Conservation (phyloP, 2,113 vertebrate species). For the Benitochromis conjunctus region DNA sequence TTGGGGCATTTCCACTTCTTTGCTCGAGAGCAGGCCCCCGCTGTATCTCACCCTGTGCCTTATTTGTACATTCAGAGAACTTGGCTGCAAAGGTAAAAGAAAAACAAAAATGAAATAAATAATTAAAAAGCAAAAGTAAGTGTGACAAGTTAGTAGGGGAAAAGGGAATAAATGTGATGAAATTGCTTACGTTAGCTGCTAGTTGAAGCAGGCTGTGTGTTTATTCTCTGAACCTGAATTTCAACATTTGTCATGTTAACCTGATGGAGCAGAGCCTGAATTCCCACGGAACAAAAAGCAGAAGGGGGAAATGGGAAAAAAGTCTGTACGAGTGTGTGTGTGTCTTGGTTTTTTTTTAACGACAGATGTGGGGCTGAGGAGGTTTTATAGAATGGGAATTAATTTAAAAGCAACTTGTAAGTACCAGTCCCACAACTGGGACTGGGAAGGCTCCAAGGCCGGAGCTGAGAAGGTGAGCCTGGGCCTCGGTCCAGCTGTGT, state of each 20-base stretch:
- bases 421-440: slow-evolving; percentile 60
- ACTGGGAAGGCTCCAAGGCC: slow-evolving; percentile 48
- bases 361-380: slow-evolving; percentile 59
- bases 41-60: background rate
- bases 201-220: slow-evolving; percentile 57
- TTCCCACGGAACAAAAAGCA: slow-evolving; percentile 57
- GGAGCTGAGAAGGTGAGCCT: slow-evolving; percentile 51
- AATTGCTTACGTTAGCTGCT: slow-evolving; percentile 63
- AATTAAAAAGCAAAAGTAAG: slow-evolving; percentile 30
- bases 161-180: slow-evolving; percentile 39
- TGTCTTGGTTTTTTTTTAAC: slow-evolving; percentile 47
- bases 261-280: slow-evolving; percentile 49
- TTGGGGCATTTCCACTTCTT: slow-evolving; percentile 75
- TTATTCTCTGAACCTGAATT: slow-evolving; percentile 57
- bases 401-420: slow-evolving; percentile 70
- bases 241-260: slow-evolving; percentile 71
- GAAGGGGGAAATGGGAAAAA: slow-evolving; percentile 23
- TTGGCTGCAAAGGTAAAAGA: slow-evolving; percentile 49
- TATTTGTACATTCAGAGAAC: slow-evolving; percentile 53
- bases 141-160: slow-evolving; percentile 44
- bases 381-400: slow-evolving; percentile 69
- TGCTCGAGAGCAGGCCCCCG: slow-evolving; percentile 62
- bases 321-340: background rate
- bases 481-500: slow-evolving; percentile 51
- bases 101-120: slow-evolving; percentile 5